phyloP scores from a whole-genome alignment of 2,888 invertebrate genomes.

The Leptodirus hochenwartii region DNA sequence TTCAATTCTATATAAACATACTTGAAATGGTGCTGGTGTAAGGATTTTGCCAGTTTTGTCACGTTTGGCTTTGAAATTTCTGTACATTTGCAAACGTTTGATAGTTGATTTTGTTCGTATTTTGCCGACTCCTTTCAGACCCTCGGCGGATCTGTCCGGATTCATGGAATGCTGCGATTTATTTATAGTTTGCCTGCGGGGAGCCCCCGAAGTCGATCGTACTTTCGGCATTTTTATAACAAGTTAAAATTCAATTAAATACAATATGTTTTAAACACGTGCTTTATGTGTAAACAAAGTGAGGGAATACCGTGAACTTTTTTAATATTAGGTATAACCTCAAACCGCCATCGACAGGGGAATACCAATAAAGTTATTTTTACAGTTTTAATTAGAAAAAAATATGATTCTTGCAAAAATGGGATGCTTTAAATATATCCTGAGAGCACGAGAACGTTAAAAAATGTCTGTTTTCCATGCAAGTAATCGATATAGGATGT shows the following conservation, averaged over 20 bases:
- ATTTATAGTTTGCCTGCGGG: conserved; percentile 71
- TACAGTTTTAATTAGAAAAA: too few relatives aligned
- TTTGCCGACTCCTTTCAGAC: conserved; percentile 69
- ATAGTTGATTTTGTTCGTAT: conserved; percentile 84
- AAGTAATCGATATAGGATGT: too few relatives aligned
- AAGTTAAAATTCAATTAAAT: conserved; percentile 4
- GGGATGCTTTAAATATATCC: too few relatives aligned
- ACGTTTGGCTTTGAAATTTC: conserved; percentile 89
- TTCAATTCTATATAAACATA: conserved; percentile 12
- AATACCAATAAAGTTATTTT: too few relatives aligned
- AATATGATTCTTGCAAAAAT: too few relatives aligned
- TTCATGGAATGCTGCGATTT: conserved; percentile 88
- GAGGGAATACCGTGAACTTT: too few relatives aligned
- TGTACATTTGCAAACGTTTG: conserved; percentile 93
- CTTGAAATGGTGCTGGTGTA: conserved; percentile 88
- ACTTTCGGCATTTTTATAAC: conserved; percentile 53
- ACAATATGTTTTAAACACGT: too few relatives aligned
- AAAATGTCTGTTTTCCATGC: too few relatives aligned
- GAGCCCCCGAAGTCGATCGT: conserved; percentile 48
- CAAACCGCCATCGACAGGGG: too few relatives aligned
- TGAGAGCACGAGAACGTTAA: too few relatives aligned
- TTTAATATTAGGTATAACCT: too few relatives aligned
- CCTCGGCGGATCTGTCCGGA: conserved; percentile 64
- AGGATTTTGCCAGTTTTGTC: conserved; percentile 80
- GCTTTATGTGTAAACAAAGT: too few relatives aligned